Conservation (phyloP, 2,888 invertebrate genomes). For the Heteromurus nitidus region DNA sequence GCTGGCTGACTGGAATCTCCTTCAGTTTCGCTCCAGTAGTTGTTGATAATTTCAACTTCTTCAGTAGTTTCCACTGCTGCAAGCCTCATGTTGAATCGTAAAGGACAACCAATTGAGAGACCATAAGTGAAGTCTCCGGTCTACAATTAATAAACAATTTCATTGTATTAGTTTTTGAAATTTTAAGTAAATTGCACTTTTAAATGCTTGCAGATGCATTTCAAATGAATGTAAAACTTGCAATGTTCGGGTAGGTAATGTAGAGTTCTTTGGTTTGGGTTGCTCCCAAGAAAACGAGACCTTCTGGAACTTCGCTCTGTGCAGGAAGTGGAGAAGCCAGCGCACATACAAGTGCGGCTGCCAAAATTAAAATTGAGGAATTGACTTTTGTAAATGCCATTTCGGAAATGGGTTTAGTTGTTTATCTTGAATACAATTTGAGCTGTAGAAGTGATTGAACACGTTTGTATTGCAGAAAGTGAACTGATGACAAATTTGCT, state of each 20-base stretch:
- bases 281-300: not conserved
- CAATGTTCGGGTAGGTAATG: not conserved
- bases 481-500: too few species aligned
- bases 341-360: not conserved
- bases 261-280: not conserved
- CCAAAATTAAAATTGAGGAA: too few species aligned
- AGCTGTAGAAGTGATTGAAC: too few species aligned
- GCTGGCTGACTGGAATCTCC: constrained; percentile 13
- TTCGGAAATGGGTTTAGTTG: too few species aligned
- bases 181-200: not conserved
- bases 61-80: constrained; percentile 11
- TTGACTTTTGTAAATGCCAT: too few species aligned
- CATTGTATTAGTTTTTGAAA: not conserved
- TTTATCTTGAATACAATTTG: too few species aligned
- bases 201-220: not conserved
- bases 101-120: not conserved
- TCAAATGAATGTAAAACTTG: not conserved
- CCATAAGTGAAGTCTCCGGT: not conserved
- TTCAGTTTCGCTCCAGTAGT: constrained; percentile 16
- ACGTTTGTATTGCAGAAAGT: too few species aligned
- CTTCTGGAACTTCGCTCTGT: not conserved
- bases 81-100: constrained; percentile 16
- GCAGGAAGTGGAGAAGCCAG: not conserved
- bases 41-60: constrained; percentile 14
- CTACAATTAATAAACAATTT: not conserved